Evolutionary conservation across 2,888 invertebrate genomes (phyloP).

Genomic region (Cecidostiba fungosa): DNA sequence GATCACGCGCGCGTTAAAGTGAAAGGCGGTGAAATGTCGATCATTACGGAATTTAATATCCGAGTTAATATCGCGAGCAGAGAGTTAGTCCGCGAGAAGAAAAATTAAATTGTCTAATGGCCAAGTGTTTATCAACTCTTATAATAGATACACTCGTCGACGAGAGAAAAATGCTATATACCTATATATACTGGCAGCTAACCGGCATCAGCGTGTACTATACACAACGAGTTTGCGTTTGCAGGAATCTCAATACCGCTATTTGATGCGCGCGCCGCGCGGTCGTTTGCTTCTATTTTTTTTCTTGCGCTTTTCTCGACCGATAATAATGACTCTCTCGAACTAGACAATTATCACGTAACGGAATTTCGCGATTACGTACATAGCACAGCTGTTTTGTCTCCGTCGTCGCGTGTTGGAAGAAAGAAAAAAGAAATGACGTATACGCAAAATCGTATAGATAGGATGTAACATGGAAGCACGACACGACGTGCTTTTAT

Average conservation of each 20-base stretch:
- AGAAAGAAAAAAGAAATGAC: no score
- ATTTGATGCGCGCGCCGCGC: not conserved
- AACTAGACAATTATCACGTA: not conserved
- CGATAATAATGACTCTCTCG: not conserved
- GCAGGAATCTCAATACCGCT: conserved; percentile 16
- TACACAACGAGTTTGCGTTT: conserved; percentile 9
- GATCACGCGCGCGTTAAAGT: not conserved
- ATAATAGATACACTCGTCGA: not conserved
- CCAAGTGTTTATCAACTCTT: conserved; percentile 6
- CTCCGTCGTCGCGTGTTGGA: not conserved
- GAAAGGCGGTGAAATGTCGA: conserved; percentile 32
- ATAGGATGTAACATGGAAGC: not conserved
- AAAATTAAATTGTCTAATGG: conserved; percentile 21
- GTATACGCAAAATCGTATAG: not conserved
- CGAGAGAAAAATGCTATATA: conserved; percentile 11
- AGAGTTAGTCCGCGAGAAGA: not conserved
- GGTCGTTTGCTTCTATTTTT: not conserved
- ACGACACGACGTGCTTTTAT: no score
- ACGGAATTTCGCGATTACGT: not conserved
- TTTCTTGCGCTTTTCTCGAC: not conserved
- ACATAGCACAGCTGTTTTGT: not conserved
- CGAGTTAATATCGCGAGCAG: no score
- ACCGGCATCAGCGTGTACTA: not conserved
- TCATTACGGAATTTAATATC: conserved; percentile 48
- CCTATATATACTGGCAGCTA: not conserved